A percentile compares a stretch with the other conserved stretches of the same genome.
Evolutionary conservation across 2,113 vertebrate genomes (phyloP).

Genomic region (Pungitius pungitius): DNA sequence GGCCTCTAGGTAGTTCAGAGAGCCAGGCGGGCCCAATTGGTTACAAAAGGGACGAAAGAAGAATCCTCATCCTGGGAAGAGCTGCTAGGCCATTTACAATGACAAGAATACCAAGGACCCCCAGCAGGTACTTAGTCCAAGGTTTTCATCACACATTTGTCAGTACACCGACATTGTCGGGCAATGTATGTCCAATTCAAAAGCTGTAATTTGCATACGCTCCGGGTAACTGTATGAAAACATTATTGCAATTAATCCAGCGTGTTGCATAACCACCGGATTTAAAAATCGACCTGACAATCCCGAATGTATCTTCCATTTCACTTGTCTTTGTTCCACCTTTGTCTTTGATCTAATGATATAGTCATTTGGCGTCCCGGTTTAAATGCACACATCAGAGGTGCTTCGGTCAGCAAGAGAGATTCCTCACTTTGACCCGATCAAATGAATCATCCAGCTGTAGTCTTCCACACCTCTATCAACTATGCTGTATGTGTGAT

Average conservation of each 20-base stretch:
- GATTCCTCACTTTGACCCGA: not conserved
- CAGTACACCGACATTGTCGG: not conserved
- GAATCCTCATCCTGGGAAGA: slow-evolving; percentile 7
- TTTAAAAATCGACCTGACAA: not conserved
- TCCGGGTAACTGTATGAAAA: not conserved
- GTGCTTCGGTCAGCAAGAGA: not conserved
- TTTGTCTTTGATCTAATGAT: not conserved
- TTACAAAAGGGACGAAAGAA: slow-evolving; percentile 30
- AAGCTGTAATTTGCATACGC: not conserved
- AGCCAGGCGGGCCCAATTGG: slow-evolving; percentile 37
- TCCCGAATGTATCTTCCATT: not conserved
- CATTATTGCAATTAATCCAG: not conserved
- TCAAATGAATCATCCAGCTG: not conserved
- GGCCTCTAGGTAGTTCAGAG: slow-evolving; percentile 51
- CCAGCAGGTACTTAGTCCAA: slow-evolving; percentile 8
- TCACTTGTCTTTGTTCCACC: not conserved
- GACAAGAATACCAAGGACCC: not conserved
- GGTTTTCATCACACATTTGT: slow-evolving; percentile 20
- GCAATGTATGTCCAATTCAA: not conserved
- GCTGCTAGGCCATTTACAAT: slow-evolving; percentile 14
- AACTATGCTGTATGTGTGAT: not conserved
- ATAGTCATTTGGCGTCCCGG: not conserved
- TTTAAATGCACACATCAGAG: not conserved
- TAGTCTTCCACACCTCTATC: too few species aligned
- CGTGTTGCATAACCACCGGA: not conserved